phyloP scores from a whole-genome alignment of 2,113 vertebrate species.

The Oceanites oceanicus region DNA sequence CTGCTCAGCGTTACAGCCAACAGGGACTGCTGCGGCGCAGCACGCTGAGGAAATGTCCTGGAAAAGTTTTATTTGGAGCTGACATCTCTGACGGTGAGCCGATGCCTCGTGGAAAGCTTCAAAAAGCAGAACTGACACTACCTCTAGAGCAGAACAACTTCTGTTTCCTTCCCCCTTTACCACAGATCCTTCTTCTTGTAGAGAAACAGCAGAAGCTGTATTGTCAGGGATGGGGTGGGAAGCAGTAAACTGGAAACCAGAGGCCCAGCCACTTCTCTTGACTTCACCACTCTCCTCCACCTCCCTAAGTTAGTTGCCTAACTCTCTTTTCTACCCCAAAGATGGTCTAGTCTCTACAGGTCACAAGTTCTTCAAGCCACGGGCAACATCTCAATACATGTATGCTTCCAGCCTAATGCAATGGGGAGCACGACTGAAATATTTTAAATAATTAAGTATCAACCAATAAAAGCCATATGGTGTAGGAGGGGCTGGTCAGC shows the following conservation, averaged over 20 bases:
- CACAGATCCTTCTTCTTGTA: neutral
- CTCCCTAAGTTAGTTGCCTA: neutral
- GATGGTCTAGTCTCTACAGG: neutral
- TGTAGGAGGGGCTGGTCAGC: neutral
- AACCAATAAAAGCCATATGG: neutral
- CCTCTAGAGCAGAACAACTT: neutral
- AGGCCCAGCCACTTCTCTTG: neutral
- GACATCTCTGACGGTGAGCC: neutral
- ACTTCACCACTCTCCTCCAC: neutral
- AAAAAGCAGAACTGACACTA: neutral
- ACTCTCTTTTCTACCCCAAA: neutral
- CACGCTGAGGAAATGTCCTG: neutral
- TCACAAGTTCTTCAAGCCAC: neutral
- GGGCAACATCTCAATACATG: neutral
- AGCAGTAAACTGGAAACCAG: neutral
- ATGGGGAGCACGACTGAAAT: neutral
- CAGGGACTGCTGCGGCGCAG: fast-evolving
- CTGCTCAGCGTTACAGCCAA: neutral
- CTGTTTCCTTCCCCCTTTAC: neutral
- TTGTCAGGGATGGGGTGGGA: neutral
- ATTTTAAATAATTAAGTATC: neutral
- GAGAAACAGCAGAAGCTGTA: neutral
- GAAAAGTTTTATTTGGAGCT: neutral
- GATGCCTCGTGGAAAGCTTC: neutral
- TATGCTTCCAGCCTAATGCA: neutral